phyloP scores from a whole-genome alignment of 2,797 vertebrate species.

The Rhincodon typus region DNA sequence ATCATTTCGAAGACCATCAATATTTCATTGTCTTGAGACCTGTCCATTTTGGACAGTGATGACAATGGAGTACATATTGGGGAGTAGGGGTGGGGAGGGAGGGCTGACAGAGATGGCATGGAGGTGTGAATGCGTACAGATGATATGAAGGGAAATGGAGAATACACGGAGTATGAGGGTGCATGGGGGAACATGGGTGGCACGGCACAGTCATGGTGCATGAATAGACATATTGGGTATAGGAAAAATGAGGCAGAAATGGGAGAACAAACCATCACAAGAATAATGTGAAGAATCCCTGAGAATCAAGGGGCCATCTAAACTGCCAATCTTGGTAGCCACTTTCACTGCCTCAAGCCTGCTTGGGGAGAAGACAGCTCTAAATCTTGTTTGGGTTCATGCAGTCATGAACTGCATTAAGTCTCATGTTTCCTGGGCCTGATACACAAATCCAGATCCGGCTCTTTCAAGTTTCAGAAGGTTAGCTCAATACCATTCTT shows the following conservation, averaged over 20 bases:
- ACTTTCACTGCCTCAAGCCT: neutral
- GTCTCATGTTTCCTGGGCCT: neutral
- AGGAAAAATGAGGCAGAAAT: too few species aligned
- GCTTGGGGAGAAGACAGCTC: neutral
- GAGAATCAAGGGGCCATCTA: neutral
- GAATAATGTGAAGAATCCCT: neutral
- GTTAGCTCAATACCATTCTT: neutral
- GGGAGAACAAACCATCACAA: neutral
- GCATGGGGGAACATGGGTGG: neutral
- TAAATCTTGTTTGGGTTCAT: neutral
- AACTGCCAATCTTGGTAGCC: neutral
- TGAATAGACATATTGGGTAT: too few species aligned
- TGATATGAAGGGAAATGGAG: neutral
- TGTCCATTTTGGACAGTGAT: neutral
- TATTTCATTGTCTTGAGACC: neutral
- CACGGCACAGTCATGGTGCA: too few species aligned
- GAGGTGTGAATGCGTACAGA: neutral
- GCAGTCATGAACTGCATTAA: neutral
- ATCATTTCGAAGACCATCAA: neutral
- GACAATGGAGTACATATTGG: too few species aligned
- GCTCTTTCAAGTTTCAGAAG: neutral
- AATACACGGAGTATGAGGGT: neutral
- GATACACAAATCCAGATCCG: neutral
- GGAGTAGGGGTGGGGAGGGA: too few species aligned
- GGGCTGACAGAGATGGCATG: neutral